Evolutionary conservation across 1,140 invertebrate genomes (phyloP).

Genomic region (Babylonia areolata): DNA sequence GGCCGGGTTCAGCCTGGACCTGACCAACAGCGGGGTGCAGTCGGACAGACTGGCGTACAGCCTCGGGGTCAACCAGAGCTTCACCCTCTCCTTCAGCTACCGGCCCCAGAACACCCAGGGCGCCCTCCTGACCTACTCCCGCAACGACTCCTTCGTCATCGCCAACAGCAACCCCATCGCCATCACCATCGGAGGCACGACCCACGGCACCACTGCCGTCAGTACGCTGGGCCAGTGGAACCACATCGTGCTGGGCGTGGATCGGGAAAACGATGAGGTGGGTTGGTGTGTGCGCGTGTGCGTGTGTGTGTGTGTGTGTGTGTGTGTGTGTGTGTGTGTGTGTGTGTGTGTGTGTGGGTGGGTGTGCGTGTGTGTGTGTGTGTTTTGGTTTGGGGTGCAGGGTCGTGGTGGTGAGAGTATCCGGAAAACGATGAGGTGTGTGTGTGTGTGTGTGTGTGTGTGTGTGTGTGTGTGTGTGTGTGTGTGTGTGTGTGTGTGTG

Average conservation of each 20-base stretch:
- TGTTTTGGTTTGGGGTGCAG: too few relatives aligned
- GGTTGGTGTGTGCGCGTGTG: too few relatives aligned
- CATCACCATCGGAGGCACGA: neutral
- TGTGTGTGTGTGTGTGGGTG: neutral
- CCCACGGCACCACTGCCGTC: neutral
- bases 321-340: slow-evolving; percentile 12
- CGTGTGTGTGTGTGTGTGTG: neutral
- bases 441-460: too few relatives aligned
- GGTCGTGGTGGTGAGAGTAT: too few relatives aligned
- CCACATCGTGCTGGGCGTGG: neutral
- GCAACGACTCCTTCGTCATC: slow-evolving; percentile 9
- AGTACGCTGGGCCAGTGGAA: neutral
- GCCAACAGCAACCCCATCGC: neutral
- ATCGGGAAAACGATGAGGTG: neutral
- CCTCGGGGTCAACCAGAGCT: neutral
- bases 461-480: too few relatives aligned
- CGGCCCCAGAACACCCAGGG: neutral
- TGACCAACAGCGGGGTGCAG: neutral
- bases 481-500: too few relatives aligned
- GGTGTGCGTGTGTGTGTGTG: neutral
- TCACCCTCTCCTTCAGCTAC: slow-evolving; percentile 2
- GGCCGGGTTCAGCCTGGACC: neutral
- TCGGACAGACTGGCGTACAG: neutral
- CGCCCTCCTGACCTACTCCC: slow-evolving; percentile 2
- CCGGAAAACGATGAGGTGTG: too few relatives aligned